phyloP scores from a whole-genome alignment of 1,140 invertebrate species.

The Aphelinus certus region DNA sequence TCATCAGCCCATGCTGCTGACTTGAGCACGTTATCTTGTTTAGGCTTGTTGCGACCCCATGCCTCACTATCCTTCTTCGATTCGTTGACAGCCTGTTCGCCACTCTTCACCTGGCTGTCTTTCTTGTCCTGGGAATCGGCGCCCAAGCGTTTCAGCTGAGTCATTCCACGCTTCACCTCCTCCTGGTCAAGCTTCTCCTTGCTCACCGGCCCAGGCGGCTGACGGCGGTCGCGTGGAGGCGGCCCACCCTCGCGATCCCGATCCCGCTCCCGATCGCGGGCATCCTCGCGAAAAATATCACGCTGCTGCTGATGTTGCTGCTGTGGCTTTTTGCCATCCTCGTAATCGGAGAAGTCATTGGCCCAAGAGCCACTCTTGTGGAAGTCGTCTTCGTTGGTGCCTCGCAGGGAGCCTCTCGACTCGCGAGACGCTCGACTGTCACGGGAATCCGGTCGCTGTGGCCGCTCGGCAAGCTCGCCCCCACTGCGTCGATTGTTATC shows the following conservation, averaged over 20 bases:
- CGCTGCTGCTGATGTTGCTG: conserved; percentile 47
- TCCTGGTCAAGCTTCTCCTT: conserved; percentile 72
- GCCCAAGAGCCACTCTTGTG: conserved; percentile 64
- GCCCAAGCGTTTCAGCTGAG: conserved; percentile 64
- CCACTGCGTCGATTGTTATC: conserved; percentile 46
- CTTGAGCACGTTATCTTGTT: conserved; percentile 32
- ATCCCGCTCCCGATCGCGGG: conserved; percentile 47
- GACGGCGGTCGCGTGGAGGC: conserved; percentile 63
- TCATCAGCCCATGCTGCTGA: conserved; percentile 63
- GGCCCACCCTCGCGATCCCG: conserved; percentile 55
- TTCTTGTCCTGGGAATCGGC: conserved; percentile 56
- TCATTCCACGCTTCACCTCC: conserved; percentile 68
- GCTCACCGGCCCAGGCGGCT: conserved; percentile 71
- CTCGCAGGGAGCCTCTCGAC: conserved; percentile 65
- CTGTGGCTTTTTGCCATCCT: conserved; percentile 48
- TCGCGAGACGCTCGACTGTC: conserved; percentile 68
- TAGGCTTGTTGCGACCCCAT: conserved; percentile 46
- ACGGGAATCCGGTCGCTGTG: conserved; percentile 71
- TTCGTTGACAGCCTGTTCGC: conserved; percentile 32
- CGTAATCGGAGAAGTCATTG: conserved; percentile 64
- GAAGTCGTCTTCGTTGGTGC: conserved; percentile 60
- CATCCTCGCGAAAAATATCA: conserved; percentile 43
- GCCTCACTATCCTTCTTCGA: conserved; percentile 58
- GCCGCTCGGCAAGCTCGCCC: conserved; percentile 58
- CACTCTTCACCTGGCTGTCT: conserved; percentile 47